Percentiles rank a stretch among this genome's conserved stretches.
Evolutionary conservation across 2,797 vertebrate species (phyloP).

Genomic region (Cossypha polioptera): DNA sequence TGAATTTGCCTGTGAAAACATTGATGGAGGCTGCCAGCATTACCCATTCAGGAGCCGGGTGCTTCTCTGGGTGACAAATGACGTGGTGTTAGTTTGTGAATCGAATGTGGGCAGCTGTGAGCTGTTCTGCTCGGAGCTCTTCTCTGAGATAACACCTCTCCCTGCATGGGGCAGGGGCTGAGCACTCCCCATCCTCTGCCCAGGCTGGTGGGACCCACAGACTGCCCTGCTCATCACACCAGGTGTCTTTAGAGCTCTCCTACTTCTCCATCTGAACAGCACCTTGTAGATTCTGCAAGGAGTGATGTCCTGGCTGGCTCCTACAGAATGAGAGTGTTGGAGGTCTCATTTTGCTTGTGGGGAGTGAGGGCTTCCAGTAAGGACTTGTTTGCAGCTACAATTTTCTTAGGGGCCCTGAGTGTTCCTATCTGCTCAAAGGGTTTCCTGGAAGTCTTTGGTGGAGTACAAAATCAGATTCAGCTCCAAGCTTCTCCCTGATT

Average conservation of each 20-base stretch:
- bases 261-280: background rate
- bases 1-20: conserved; percentile 43
- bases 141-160: background rate
- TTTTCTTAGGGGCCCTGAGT: background rate
- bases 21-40: background rate
- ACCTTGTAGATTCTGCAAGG: background rate
- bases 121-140: background rate
- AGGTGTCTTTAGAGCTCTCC: background rate
- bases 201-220: background rate
- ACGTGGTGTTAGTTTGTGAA: background rate
- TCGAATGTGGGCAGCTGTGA: background rate
- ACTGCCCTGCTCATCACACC: background rate
- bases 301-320: background rate
- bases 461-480: background rate
- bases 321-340: fast-evolving
- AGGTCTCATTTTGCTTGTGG: background rate
- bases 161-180: background rate
- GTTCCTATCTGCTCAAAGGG: background rate
- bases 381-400: background rate
- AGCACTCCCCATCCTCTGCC: background rate
- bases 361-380: background rate
- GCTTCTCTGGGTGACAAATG: background rate
- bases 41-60: background rate
- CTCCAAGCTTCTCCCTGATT: background rate
- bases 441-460: background rate